Evolutionary conservation across 2,888 invertebrate species (phyloP), one percentile per base, ranked within the genome.

Genomic region (Apodemia mormo): DNA sequence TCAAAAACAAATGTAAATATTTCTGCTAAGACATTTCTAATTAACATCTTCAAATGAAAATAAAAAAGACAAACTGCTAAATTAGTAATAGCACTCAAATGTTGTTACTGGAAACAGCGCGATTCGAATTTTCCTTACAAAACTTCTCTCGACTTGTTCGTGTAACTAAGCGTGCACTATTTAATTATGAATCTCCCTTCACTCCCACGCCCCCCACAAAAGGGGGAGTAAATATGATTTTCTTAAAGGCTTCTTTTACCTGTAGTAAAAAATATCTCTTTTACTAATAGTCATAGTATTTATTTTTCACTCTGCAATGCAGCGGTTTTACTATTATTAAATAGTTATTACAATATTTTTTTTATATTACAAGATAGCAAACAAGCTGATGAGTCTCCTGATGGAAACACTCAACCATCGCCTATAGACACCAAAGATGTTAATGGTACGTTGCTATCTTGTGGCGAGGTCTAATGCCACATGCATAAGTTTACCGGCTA

Each of bases 111-210:
- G 67, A 72, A 74, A 74, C 74, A 72, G 75, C 75, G 71, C 75
- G 74, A 77, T 80, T 79, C 78, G 82, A 80, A 83, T 82, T 82
- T 82, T 78, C 80, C 72, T 80, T 76, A 81, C 81, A 78, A 80
- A 80, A 81, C 78, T 81, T 79, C 81, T 78, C 78, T 74, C 76
- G 76, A 77, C 79, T 81, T 79, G 81, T 80, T 79, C 77, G 79
- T 74, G 82, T 85, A 87, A 87, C 88, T 88, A 88, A 87, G 84
- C 87, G 83, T 84, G 76, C 81, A 85, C 88, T 88, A 88, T 89
- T 88, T 88, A 86, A 89, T 88, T 88, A 88, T 85, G 82, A 77
- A 82, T 78, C 84, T 72, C 79, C 79, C 81, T 73, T 76, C 78
- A n/a, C 49, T 52, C 79, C 76, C 75, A 73, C 75, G 70, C 74